Evolutionary conservation across 2,113 vertebrate genomes (phyloP).

Genomic region (Nannobrachium achirus): DNA sequence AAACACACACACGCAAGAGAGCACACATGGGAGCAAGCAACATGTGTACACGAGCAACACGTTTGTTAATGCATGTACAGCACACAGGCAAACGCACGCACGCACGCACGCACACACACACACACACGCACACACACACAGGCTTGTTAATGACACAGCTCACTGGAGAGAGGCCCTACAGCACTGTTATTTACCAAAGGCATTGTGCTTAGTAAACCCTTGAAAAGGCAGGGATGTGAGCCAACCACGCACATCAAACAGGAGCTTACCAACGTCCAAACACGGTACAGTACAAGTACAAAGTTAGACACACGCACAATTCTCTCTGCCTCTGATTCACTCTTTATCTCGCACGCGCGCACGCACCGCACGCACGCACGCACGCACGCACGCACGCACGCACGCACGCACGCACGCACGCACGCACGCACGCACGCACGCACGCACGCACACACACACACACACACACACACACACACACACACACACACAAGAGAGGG

Average conservation of each 20-base stretch:
- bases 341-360: neutral
- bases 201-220: too few species aligned
- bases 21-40: too few species aligned
- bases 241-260: neutral
- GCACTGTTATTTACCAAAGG: too few species aligned
- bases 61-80: too few species aligned
- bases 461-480: too few species aligned
- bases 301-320: neutral
- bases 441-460: neutral
- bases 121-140: constrained; percentile 22
- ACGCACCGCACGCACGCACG: too few species aligned
- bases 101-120: neutral
- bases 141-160: constrained; percentile 66
- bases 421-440: neutral
- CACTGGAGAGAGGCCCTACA: constrained; percentile 18
- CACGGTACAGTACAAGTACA: neutral
- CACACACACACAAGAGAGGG: too few species aligned
- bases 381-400: too few species aligned
- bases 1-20: constrained; percentile 35
- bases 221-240: too few species aligned
- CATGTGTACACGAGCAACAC: too few species aligned
- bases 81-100: constrained; percentile 15
- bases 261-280: neutral
- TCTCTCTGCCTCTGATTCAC: neutral
- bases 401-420: too few species aligned